These are phyloP conservation scores for Staurois parvus DNA, from an alignment of 2,797 vertebrate species.

Conservation along the genomic window DNA sequence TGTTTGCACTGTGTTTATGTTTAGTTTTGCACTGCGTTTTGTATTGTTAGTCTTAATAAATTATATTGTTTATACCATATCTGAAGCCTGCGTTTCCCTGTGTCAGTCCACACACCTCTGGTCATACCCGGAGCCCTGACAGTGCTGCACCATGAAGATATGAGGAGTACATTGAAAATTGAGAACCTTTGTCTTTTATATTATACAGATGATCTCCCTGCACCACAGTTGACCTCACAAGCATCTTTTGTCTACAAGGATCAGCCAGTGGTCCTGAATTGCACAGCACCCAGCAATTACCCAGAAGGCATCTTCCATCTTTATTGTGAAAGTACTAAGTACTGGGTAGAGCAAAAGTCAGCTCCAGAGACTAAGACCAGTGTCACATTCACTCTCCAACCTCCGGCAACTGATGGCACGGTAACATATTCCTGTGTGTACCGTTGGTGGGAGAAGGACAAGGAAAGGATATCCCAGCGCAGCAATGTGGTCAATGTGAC, in stretches of 20 bases:
- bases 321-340: neutral
- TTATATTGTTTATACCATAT: too few species aligned
- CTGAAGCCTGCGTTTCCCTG: too few species aligned
- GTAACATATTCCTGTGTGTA: constrained; percentile 61
- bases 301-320: constrained; percentile 66
- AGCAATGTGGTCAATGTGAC: constrained; percentile 56
- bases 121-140: too few species aligned
- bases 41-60: too few species aligned
- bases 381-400: constrained; percentile 64
- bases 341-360: neutral
- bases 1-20: too few species aligned
- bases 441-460: constrained; percentile 58
- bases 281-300: constrained; percentile 61
- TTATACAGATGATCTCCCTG: constrained; percentile 49
- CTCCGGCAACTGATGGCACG: neutral
- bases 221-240: constrained; percentile 60
- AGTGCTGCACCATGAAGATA: too few species aligned
- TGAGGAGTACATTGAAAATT: too few species aligned
- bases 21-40: too few species aligned
- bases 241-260: neutral
- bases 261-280: constrained; percentile 62
- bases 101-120: too few species aligned
- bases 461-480: constrained; percentile 60
- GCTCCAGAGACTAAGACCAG: constrained; percentile 10
- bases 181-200: neutral